These are phyloP conservation scores for Platyscapa corneri DNA, from an alignment of 1,140 invertebrate species.

Conservation along the genomic window DNA sequence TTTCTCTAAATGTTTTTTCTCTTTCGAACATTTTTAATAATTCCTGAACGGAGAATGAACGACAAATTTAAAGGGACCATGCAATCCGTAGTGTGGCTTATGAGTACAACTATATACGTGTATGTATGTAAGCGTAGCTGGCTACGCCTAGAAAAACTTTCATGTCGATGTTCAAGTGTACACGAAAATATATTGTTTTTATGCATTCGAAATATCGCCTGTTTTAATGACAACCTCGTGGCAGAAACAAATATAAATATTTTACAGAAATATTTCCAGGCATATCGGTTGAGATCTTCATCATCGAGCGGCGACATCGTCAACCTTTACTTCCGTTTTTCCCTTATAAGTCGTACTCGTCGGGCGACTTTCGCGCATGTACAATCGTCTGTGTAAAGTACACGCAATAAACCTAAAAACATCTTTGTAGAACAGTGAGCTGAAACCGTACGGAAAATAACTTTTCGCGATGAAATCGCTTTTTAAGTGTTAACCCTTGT, in stretches of 20 bases:
- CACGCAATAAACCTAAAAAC: slow-evolving; percentile 26
- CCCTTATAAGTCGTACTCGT: slow-evolving; percentile 30
- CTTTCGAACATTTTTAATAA: background rate
- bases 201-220: background rate
- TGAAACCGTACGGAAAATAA: background rate
- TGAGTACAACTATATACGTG: background rate
- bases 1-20: background rate
- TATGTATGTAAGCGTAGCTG: slow-evolving; percentile 55
- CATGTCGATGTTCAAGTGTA: slow-evolving; percentile 45
- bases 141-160: slow-evolving; percentile 54
- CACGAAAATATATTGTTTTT: slow-evolving; percentile 34
- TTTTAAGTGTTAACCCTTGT: background rate
- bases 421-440: slow-evolving; percentile 17
- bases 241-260: background rate
- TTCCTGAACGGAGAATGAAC: background rate
- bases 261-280: background rate
- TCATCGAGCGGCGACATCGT: background rate
- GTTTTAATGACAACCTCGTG: slow-evolving; percentile 29
- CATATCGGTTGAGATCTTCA: background rate
- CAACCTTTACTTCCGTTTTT: slow-evolving; percentile 21
- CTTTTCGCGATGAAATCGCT: too few relatives aligned
- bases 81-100: background rate
- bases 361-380: slow-evolving; percentile 19
- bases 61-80: background rate
- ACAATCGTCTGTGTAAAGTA: slow-evolving; percentile 19